A percentile compares a stretch with the other conserved stretches of the same genome.
Evolutionary conservation across 2,113 vertebrate species (phyloP).

Genomic region (Pedionomus torquatus): DNA sequence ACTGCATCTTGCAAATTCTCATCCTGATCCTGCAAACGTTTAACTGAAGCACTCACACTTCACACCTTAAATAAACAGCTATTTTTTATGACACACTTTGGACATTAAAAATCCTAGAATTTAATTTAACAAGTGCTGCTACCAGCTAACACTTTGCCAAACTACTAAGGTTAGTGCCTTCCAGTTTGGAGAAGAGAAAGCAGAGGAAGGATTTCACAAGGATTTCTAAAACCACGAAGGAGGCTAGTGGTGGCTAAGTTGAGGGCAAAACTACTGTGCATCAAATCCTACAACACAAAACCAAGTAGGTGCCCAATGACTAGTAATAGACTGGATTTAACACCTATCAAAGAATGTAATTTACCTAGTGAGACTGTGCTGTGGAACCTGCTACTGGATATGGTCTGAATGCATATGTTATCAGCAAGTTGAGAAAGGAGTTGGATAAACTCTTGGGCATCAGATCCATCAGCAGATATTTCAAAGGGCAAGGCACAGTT

Average conservation of each 20-base stretch:
- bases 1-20: not conserved
- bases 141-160: not conserved
- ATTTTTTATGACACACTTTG: not conserved
- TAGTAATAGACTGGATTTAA: not conserved
- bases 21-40: not conserved
- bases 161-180: not conserved
- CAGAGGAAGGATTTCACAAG: not conserved
- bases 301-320: not conserved
- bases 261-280: not conserved
- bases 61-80: not conserved
- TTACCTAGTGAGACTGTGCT: not conserved
- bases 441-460: not conserved
- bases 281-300: not conserved
- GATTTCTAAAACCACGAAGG: not conserved
- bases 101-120: not conserved
- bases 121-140: not conserved
- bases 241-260: not conserved
- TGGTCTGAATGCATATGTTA: not conserved
- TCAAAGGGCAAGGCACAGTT: not conserved
- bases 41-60: not conserved
- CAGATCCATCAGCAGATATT: not conserved
- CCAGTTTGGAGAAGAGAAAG: not conserved
- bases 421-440: not conserved
- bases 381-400: not conserved
- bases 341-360: not conserved